Evolutionary conservation across 1,140 invertebrate genomes (phyloP).

Genomic region (Frieseomelitta varia): DNA sequence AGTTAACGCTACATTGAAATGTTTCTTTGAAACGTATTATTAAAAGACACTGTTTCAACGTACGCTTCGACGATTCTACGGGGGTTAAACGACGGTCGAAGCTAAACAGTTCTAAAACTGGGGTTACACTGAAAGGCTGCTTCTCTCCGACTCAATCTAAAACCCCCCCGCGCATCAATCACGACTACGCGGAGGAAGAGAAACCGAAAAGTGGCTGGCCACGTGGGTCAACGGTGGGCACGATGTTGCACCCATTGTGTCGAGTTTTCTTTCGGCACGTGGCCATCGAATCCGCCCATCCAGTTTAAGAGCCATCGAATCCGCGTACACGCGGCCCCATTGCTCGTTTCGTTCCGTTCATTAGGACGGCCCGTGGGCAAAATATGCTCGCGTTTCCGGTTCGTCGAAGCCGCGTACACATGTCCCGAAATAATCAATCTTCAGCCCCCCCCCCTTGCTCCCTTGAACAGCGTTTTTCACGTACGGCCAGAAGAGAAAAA

Average conservation of each 20-base stretch:
- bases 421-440: constrained; percentile 58
- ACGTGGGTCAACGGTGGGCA: constrained; percentile 29
- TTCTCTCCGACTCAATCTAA: neutral
- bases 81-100: neutral
- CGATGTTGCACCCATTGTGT: constrained; percentile 14
- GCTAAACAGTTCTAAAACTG: neutral
- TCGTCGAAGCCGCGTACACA: constrained; percentile 46
- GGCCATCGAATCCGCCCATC: constrained; percentile 60
- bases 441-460: neutral
- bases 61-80: neutral
- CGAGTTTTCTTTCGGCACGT: constrained; percentile 62
- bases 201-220: constrained; percentile 40
- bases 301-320: constrained; percentile 64
- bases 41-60: too few species aligned
- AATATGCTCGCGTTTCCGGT: constrained; percentile 49
- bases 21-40: neutral
- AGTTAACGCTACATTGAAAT: neutral
- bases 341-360: constrained; percentile 58
- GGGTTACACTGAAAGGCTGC: neutral
- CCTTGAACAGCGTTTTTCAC: neutral
- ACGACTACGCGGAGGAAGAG: constrained; percentile 18
- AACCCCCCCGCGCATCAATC: constrained; percentile 48
- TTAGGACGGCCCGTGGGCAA: constrained; percentile 62
- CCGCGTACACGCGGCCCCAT: constrained; percentile 34
- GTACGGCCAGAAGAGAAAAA: neutral